phyloP scores from a whole-genome alignment of 2,797 vertebrate species.

The Lophius americanus region DNA sequence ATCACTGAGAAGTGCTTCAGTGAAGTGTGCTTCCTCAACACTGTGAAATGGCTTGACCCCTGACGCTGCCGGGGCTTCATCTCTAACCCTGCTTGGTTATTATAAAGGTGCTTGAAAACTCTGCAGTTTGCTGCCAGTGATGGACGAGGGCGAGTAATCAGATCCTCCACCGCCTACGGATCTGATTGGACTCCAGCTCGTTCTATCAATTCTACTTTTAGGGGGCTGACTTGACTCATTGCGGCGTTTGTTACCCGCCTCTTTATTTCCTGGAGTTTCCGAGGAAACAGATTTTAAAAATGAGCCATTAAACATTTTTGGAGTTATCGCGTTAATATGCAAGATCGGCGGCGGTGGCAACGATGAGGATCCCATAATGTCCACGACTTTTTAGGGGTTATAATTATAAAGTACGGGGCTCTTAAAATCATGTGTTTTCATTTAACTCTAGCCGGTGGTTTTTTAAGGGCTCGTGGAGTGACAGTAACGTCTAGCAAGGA shows the following conservation, averaged over 20 bases:
- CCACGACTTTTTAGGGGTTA: too few relatives aligned
- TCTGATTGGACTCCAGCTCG: slow-evolving; percentile 54
- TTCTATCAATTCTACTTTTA: slow-evolving; percentile 47
- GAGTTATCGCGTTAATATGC: too few relatives aligned
- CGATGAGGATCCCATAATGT: too few relatives aligned
- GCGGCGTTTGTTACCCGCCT: slow-evolving; percentile 24
- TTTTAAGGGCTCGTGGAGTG: too few relatives aligned
- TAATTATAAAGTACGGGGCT: too few relatives aligned
- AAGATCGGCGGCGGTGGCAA: too few relatives aligned
- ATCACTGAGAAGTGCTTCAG: neutral
- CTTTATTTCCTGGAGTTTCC: slow-evolving; percentile 40
- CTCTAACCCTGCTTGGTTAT: slow-evolving; percentile 31
- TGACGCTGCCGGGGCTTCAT: slow-evolving; percentile 21
- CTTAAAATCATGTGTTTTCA: too few relatives aligned
- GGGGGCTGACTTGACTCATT: slow-evolving; percentile 40
- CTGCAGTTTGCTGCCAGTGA: slow-evolving; percentile 45
- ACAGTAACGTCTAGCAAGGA: too few relatives aligned
- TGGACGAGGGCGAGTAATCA: slow-evolving; percentile 60
- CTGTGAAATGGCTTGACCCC: slow-evolving; percentile 8
- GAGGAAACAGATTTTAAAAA: too few relatives aligned
- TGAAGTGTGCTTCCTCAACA: slow-evolving; percentile 17
- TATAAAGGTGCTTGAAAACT: slow-evolving; percentile 49
- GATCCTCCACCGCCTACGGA: slow-evolving; percentile 50
- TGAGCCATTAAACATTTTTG: too few relatives aligned
- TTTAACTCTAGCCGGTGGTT: too few relatives aligned